Percentiles rank a stretch among this genome's conserved stretches.
Conservation (phyloP, 64 coral and sea anemone genomes). For the Platygyra sinensis region DNA sequence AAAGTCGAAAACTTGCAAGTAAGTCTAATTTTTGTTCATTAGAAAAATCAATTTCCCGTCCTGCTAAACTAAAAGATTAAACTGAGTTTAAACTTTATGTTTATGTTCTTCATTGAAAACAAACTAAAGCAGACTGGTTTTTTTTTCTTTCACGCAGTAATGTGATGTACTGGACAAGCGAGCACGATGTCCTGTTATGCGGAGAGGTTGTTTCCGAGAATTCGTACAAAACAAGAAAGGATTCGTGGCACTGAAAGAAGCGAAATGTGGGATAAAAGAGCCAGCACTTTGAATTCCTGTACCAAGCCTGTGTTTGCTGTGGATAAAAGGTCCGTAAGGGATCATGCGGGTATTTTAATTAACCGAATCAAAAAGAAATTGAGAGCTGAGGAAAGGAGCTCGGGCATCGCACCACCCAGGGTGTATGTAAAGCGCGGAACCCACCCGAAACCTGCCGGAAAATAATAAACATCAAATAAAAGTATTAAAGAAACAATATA, state of each 20-base stretch:
- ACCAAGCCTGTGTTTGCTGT: slow-evolving; percentile 2
- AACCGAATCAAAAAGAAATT: slow-evolving; percentile 46
- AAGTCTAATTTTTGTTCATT: too few relatives aligned
- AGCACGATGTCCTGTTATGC: not conserved
- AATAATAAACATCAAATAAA: too few relatives aligned
- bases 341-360: slow-evolving; percentile 47
- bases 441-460: too few relatives aligned
- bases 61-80: slow-evolving; percentile 18
- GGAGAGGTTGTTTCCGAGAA: not conserved
- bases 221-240: slow-evolving; percentile 32
- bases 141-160: slow-evolving; percentile 6
- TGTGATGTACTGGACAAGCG: slow-evolving; percentile 22
- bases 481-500: too few relatives aligned
- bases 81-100: slow-evolving; percentile 23
- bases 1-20: not conserved
- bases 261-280: too few relatives aligned
- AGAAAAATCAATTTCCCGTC: not conserved
- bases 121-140: not conserved
- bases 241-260: slow-evolving; percentile 3
- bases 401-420: too few relatives aligned
- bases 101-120: slow-evolving; percentile 12
- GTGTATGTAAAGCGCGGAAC: too few relatives aligned
- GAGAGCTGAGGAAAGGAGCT: slow-evolving; percentile 33
- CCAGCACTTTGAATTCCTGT: not conserved
- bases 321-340: slow-evolving; percentile 35